phyloP scores from a whole-genome alignment of 2,113 vertebrate genomes.

The Cervus canadensis region DNA sequence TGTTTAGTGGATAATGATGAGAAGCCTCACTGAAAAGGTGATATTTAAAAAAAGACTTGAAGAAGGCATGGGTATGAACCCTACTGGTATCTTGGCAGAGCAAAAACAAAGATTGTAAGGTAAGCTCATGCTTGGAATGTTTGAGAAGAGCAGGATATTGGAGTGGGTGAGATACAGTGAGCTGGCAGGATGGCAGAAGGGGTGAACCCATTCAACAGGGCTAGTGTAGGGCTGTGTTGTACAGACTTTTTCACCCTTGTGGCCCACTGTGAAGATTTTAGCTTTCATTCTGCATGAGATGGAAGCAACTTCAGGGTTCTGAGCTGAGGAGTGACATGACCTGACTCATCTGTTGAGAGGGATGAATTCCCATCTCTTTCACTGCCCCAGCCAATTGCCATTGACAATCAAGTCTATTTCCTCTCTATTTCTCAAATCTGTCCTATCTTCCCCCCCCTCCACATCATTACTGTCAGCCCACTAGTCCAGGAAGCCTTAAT shows the following conservation, averaged over 20 bases:
- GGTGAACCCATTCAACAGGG: neutral
- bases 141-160: too few relatives aligned
- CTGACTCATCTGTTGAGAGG: neutral
- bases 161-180: neutral
- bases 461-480: neutral
- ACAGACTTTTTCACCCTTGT: neutral
- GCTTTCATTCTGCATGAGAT: neutral
- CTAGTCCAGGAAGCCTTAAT: neutral
- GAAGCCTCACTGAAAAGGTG: neutral
- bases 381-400: neutral
- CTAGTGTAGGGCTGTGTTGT: too few relatives aligned
- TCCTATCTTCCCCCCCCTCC: fast-evolving
- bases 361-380: neutral
- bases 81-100: neutral
- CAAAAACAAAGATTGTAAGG: neutral
- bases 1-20: neutral
- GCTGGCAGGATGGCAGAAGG: neutral
- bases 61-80: neutral
- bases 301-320: neutral
- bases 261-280: neutral
- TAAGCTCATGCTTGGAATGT: neutral
- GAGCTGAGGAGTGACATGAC: neutral
- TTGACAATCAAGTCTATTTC: neutral
- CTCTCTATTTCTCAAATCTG: neutral
- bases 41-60: neutral